Evolutionary conservation across 1,140 invertebrate genomes (phyloP), one percentile per base, ranked within the genome.

Genomic region (Spodoptera frugiperda): DNA sequence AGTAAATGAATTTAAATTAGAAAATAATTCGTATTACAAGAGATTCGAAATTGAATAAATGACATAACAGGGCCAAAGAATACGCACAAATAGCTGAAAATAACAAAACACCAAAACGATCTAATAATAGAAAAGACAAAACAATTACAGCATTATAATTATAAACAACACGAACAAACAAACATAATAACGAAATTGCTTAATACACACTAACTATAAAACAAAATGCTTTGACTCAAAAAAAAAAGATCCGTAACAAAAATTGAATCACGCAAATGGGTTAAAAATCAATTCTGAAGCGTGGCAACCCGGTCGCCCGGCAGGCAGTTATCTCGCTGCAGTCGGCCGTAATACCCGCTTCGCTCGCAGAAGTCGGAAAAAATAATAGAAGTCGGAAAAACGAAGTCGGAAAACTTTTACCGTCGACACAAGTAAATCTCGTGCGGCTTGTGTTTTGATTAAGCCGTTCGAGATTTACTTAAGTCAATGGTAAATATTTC

Each of bases 401-500:
- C 14, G 30, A 59, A 59, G n/a, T 44, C 57, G 30, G 5, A 6
- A 46, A 73, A 44, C 48, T 59, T 49, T 33, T 75, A 51, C 72
- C 14, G 61, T 76, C 51, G 61, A 15, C 48, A 25, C 39, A 76
- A 76, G 74, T 76, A 76, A 76, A 76, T 76, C 74, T 76, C 74
- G 74, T 76, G 74, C 74, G 74, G 74, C 74, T 55, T 76, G 74
- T 76, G 12, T 63, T 0, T 0, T 44, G 4, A 17, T 71, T 19
- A 71, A 67, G 74, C 74, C 74, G 74, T 68, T 30, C 17, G 74
- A 76, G 74, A 76, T 76, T 76, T 68, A 57, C 21, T 76, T 76
- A 30, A 9, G 25, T 30, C 30, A 53, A 68, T 76, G n/a, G 48
- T 65, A 53, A 30, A 54, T 53, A 17, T 19, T 53, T 9, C 59